Conservation (phyloP, 2,888 invertebrate species). For the Cephus spinipes region DNA sequence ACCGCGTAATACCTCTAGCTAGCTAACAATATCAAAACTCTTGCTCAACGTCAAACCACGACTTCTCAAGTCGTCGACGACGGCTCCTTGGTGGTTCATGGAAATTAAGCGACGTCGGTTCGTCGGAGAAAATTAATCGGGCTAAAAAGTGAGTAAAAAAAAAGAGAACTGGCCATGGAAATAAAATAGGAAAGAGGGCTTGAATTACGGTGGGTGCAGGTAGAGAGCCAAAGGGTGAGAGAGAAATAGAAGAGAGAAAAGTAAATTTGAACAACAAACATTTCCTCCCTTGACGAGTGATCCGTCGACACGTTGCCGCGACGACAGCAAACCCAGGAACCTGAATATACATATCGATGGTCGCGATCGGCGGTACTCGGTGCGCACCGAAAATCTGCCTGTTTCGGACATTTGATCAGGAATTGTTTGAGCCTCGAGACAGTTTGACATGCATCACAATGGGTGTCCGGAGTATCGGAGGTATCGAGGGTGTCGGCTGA, state of each 20-base stretch:
- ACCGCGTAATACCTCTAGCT: constrained; percentile 3
- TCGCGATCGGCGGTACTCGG: not conserved
- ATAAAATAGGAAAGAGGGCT: not conserved
- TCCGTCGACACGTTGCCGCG: not conserved
- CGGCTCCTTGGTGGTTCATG: not conserved
- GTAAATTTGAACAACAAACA: not conserved
- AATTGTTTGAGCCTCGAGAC: not conserved
- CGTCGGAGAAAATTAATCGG: not conserved
- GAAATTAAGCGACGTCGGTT: not conserved
- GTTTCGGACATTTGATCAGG: not conserved
- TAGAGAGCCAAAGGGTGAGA: not conserved
- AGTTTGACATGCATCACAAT: constrained; percentile 5
- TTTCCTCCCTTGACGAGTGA: not conserved
- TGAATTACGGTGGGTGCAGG: not conserved
- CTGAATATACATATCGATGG: not conserved
- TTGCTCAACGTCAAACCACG: not conserved
- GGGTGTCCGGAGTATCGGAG: constrained; percentile 4
- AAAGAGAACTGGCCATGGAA: not conserved
- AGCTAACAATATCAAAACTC: not conserved
- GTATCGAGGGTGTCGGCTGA: constrained; percentile 10
- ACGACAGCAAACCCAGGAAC: not conserved
- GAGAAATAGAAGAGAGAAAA: not conserved
- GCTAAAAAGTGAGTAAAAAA: not conserved
- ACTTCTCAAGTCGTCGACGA: not conserved
- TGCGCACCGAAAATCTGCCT: not conserved